Conservation (phyloP, 2,888 invertebrate species). For the Drosophila sordidula region DNA sequence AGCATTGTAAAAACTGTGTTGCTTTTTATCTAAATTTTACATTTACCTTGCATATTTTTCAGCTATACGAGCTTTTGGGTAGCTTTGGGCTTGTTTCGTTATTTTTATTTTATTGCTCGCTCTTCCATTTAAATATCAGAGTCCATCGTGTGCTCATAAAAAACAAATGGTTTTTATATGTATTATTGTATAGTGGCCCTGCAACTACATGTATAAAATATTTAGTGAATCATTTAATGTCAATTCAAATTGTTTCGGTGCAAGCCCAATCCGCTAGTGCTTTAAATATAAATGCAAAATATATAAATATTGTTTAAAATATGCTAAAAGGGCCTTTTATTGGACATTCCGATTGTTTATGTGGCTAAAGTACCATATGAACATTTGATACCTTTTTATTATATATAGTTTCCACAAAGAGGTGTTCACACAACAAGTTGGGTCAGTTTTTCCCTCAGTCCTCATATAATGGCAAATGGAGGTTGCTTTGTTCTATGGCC, state of each 20-base stretch:
- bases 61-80: conserved; percentile 14
- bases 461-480: no score
- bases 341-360: no score
- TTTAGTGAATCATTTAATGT: not conserved
- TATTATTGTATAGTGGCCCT: conserved; percentile 1
- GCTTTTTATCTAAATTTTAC: conserved; percentile 26
- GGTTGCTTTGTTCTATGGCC: no score
- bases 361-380: no score
- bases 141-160: conserved; percentile 8
- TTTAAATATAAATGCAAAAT: no score
- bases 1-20: conserved; percentile 23
- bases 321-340: no score
- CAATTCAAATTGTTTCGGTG: not conserved
- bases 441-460: no score
- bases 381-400: no score
- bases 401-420: no score
- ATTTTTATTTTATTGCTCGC: conserved; percentile 6
- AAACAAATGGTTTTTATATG: conserved; percentile 8
- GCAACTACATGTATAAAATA: not conserved
- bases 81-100: conserved; percentile 16
- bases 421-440: no score
- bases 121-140: conserved; percentile 14
- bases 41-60: conserved; percentile 32
- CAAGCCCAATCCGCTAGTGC: no score
- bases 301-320: no score